These are phyloP conservation scores for Punctoribates punctum DNA, from an alignment of 2,888 invertebrate species.

Conservation along the genomic window DNA sequence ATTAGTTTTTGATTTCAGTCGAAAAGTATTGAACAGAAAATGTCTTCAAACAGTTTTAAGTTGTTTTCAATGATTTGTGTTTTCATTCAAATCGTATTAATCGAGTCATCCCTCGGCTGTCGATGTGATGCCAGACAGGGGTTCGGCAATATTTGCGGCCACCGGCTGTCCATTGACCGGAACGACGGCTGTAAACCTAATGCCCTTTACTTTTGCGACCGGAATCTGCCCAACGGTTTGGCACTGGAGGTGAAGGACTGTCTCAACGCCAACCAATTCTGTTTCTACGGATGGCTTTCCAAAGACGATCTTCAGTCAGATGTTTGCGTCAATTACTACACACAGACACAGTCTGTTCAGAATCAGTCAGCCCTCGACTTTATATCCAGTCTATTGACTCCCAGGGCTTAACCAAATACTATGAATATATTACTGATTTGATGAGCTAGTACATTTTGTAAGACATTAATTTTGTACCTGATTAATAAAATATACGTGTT, in stretches of 20 bases:
- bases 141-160: conserved; percentile 4
- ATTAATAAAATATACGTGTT: too few relatives aligned
- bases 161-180: neutral
- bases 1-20: too few relatives aligned
- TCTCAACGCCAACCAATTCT: neutral
- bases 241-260: neutral
- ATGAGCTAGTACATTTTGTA: too few relatives aligned
- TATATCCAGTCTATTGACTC: neutral
- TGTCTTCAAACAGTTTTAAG: too few relatives aligned
- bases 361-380: neutral
- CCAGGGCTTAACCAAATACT: neutral
- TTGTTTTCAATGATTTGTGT: too few relatives aligned
- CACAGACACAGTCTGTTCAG: neutral
- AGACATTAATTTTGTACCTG: too few relatives aligned
- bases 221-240: neutral
- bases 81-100: neutral
- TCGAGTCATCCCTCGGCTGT: neutral
- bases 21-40: too few relatives aligned
- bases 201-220: neutral
- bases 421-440: too few relatives aligned
- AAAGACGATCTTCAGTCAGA: neutral
- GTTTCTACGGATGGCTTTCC: neutral
- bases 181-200: neutral
- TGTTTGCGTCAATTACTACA: neutral
- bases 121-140: neutral